Base-by-base conservation (phyloP, 2,113 vertebrate genomes). In the Zosterops lateralis region DNA sequence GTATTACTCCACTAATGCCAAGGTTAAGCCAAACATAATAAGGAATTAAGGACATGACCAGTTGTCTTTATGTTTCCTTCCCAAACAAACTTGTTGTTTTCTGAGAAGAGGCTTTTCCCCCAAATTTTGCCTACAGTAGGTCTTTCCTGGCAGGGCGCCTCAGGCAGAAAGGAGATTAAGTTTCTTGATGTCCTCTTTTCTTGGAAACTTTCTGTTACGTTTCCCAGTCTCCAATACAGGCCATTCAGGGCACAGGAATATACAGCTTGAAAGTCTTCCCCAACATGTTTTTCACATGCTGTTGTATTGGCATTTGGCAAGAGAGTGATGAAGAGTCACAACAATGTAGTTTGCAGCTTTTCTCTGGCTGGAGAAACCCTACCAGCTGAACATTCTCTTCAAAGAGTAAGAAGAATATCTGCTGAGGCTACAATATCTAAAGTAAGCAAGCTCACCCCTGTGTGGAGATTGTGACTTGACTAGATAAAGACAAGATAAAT, bases 141-240 rank as follows among this genome's bases (percentile, higher is more conserved):
- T 80, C 88, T 95, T 84, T 88, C 72, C 75, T 90, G 79, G 79
- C 75, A 94, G 36, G 74, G 26, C 50, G 62, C 87, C 71, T 62
- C 71, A 44, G 74, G 74, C 53, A 26, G 67, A 71, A 90, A 89
- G 38, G 15, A 57, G 66, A 79, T 79, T 57, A 87, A 34, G 47
- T 87, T 93, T 95, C 92, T 64, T 42, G 34, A 71, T 73, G 75
- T 68, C 50, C 66, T 91, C 67, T 82, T 87, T 67, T 64, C 38
- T 68, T 93, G 80, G 86, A 82, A 93, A 84, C 10, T 71, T 88
- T 71, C 44, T 75, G n/a, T 92, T 94, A 62, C 14, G 11, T 71
- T 95, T 90, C 76, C 60, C 54, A 70, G 18, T 44, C 75, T 90
- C 29, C 48, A n/a, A 36, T 26, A 19, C 29, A 72, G 48, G 53